Percentiles rank a stretch among this genome's conserved stretches.
Conservation (phyloP, 2,113 vertebrate genomes). For the Cinclus cinclus region DNA sequence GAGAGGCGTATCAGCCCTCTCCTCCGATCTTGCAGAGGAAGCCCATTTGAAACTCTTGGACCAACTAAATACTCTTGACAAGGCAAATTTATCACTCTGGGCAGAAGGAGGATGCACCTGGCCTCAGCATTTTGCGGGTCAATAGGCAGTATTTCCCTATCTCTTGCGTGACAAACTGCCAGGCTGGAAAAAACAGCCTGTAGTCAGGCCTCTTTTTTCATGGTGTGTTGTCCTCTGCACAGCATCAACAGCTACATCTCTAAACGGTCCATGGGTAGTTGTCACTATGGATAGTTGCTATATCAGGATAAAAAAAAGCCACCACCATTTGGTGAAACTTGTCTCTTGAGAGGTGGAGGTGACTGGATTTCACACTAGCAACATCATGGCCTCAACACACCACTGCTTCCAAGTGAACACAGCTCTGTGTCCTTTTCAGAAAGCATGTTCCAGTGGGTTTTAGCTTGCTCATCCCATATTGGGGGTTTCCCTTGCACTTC, state of each 20-base stretch:
- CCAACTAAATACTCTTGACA: background rate
- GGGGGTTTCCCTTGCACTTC: background rate
- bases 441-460: background rate
- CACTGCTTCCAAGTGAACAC: background rate
- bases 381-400: background rate
- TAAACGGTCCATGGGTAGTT: background rate
- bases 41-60: background rate
- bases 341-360: background rate
- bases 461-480: background rate
- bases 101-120: slow-evolving; percentile 57
- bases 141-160: background rate
- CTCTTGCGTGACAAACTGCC: background rate
- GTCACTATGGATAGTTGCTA: background rate
- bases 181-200: background rate
- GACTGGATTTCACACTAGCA: background rate
- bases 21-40: background rate
- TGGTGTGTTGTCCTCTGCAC: background rate
- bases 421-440: background rate
- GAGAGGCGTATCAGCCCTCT: background rate
- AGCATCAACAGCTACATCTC: background rate
- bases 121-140: background rate
- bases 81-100: background rate
- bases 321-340: background rate
- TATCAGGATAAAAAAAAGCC: background rate
- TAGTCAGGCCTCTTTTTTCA: background rate